phyloP scores from a whole-genome alignment of 2,888 invertebrate genomes.

The Morpho achilles region DNA sequence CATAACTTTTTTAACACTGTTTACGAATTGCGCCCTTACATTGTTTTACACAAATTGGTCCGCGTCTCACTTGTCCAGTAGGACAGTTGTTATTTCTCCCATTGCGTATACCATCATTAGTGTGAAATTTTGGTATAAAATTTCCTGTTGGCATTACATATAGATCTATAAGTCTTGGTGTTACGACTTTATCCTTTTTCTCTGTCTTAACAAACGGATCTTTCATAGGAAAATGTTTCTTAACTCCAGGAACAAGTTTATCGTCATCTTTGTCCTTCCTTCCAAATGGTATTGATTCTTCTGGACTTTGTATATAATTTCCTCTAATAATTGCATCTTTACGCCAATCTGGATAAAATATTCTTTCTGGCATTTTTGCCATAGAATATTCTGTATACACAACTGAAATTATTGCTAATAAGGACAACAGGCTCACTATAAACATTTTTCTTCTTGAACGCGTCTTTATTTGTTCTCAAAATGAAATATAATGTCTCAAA shows the following conservation, averaged over 20 bases:
- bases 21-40: not conserved
- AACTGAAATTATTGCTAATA: too few species aligned
- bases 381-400: conserved; percentile 19
- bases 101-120: conserved; percentile 7
- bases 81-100: conserved; percentile 10
- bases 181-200: not conserved
- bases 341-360: conserved; percentile 13
- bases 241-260: not conserved
- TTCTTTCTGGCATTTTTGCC: conserved; percentile 22
- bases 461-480: too few species aligned
- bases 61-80: conserved; percentile 3
- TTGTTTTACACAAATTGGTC: not conserved
- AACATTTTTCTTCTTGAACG: too few species aligned
- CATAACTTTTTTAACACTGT: too few species aligned
- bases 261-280: conserved; percentile 5
- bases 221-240: not conserved
- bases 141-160: conserved; percentile 4
- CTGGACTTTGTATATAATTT: conserved; percentile 7
- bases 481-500: too few species aligned
- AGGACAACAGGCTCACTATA: too few species aligned
- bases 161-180: conserved; percentile 8
- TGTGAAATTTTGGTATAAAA: conserved; percentile 13
- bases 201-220: too few species aligned
- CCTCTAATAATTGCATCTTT: conserved; percentile 21
- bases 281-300: conserved; percentile 17